Conservation (phyloP, 2,797 vertebrate genomes). For the Anguilla megastoma region DNA sequence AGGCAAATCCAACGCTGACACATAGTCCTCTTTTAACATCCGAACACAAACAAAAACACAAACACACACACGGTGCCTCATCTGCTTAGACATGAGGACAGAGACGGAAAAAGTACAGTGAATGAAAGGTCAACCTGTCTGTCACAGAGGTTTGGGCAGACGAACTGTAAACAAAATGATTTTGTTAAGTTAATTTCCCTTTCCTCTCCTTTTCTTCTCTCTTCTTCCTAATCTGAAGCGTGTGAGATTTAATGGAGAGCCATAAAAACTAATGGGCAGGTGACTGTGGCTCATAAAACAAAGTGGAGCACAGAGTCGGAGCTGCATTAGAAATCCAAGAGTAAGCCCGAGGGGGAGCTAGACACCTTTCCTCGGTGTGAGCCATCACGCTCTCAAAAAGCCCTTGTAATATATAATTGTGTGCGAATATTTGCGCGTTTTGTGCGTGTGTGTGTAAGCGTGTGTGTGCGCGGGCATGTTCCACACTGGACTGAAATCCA, state of each 20-base stretch:
- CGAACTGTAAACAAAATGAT: slow-evolving; percentile 2
- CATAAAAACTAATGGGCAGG: slow-evolving; percentile 35
- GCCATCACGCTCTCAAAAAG: not conserved
- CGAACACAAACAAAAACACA: not conserved
- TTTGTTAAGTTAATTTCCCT: slow-evolving; percentile 28
- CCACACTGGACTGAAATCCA: slow-evolving; percentile 19
- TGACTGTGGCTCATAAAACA: slow-evolving; percentile 27
- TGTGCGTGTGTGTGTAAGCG: slow-evolving; percentile 11
- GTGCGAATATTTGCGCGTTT: slow-evolving; percentile 12
- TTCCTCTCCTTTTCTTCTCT: not conserved
- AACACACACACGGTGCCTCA: not conserved
- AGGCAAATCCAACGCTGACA: not conserved
- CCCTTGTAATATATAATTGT: not conserved
- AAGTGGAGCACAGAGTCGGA: slow-evolving; percentile 28
- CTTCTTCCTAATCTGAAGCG: not conserved
- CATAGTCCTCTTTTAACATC: not conserved
- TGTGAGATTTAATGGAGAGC: slow-evolving; percentile 14
- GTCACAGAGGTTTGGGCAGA: slow-evolving; percentile 9
- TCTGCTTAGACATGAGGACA: not conserved
- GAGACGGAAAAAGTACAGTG: not conserved
- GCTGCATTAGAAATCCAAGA: slow-evolving; percentile 44
- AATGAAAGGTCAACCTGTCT: not conserved
- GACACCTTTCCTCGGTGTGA: not conserved
- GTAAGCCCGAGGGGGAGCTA: slow-evolving; percentile 25
- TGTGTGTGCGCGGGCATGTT: slow-evolving; percentile 31